A percentile compares a stretch with the other conserved stretches of the same genome.
Evolutionary conservation across 1,140 invertebrate genomes (phyloP).

Genomic region (Apocrypta bakeri): DNA sequence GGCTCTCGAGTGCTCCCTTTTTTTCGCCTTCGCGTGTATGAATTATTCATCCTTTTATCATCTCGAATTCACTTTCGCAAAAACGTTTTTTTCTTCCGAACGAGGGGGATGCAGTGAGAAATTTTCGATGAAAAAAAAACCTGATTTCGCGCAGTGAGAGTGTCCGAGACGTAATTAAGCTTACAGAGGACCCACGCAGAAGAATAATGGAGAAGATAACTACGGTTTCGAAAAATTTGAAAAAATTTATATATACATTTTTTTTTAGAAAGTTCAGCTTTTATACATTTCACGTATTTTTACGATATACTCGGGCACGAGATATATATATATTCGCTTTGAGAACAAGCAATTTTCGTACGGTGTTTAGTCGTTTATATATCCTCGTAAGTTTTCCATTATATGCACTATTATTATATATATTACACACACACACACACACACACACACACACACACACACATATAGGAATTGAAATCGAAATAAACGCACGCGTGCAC

Average conservation of each 20-base stretch:
- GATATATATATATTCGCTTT: neutral
- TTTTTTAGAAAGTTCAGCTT: neutral
- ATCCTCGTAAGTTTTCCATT: neutral
- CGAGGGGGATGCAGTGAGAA: too few relatives aligned
- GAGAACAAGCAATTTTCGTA: neutral
- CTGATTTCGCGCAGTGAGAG: neutral
- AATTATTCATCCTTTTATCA: conserved; percentile 21
- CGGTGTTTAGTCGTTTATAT: neutral
- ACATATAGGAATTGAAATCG: too few relatives aligned
- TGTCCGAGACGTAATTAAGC: neutral
- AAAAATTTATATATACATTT: neutral
- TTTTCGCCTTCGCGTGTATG: neutral
- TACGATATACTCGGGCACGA: neutral
- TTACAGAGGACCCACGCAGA: neutral
- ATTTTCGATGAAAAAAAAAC: neutral
- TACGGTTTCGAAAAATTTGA: neutral
- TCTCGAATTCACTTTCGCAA: neutral
- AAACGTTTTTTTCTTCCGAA: neutral
- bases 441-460: too few relatives aligned
- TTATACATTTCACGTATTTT: neutral
- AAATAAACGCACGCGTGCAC: too few relatives aligned
- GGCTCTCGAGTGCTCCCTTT: neutral
- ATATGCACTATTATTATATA: too few relatives aligned
- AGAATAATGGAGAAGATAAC: neutral
- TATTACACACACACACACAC: too few relatives aligned